Conservation (phyloP, 1,140 invertebrate species). For the Nasonia longicornis region DNA sequence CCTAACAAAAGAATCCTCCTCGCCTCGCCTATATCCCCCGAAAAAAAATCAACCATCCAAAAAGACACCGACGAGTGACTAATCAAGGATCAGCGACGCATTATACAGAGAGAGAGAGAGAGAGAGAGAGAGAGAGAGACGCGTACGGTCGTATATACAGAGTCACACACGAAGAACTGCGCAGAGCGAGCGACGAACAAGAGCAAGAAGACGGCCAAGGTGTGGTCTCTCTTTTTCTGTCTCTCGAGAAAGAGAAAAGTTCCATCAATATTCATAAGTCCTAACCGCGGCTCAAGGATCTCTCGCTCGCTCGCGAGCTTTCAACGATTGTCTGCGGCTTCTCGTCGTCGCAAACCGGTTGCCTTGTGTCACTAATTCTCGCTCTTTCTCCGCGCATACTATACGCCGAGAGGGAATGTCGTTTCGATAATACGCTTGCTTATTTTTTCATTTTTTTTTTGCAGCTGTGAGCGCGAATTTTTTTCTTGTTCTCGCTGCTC, state of each 20-base stretch:
- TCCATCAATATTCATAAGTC: slow-evolving; percentile 69
- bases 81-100: slow-evolving; percentile 26
- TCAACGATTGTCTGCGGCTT: slow-evolving; percentile 46
- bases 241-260: slow-evolving; percentile 58
- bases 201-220: slow-evolving; percentile 47
- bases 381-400: slow-evolving; percentile 32
- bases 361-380: slow-evolving; percentile 17
- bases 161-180: slow-evolving; percentile 41
- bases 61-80: slow-evolving; percentile 6
- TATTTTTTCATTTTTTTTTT: not conserved
- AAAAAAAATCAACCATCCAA: not conserved
- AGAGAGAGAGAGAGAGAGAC: not conserved
- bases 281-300: slow-evolving; percentile 64
- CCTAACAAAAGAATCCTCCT: slow-evolving; percentile 14
- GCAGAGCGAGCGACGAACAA: slow-evolving; percentile 43
- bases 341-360: slow-evolving; percentile 8
- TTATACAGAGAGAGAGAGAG: not conserved
- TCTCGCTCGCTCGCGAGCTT: slow-evolving; percentile 48
- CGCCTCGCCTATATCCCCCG: no score
- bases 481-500: not conserved
- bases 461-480: not conserved
- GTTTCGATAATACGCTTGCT: slow-evolving; percentile 28
- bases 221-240: slow-evolving; percentile 48
- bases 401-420: slow-evolving; percentile 29
- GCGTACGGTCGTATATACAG: slow-evolving; percentile 32